These are phyloP conservation scores for Distichodus sexfasciatus DNA, from an alignment of 2,797 vertebrate species.

Conservation along the genomic window DNA sequence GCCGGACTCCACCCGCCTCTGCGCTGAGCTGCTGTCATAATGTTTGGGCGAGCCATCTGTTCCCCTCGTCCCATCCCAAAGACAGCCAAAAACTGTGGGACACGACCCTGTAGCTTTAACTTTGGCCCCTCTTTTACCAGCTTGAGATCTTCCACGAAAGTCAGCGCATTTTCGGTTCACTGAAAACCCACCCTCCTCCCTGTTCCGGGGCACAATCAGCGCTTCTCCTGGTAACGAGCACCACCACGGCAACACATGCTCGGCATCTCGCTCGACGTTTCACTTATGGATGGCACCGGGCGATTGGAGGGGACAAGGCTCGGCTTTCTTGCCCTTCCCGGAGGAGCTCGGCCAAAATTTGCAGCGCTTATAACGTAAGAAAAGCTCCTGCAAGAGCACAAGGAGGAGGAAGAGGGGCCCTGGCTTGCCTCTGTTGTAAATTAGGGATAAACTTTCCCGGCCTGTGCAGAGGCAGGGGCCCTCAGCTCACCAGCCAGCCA, in stretches of 20 bases:
- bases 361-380: conserved; percentile 59
- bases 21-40: conserved; percentile 58
- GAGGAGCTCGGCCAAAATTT: conserved; percentile 53
- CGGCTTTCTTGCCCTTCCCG: conserved; percentile 36
- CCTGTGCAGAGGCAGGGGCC: conserved; percentile 60
- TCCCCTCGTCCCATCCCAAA: conserved; percentile 38
- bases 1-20: conserved; percentile 67
- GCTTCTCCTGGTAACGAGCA: conserved; percentile 4
- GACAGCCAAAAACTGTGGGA: conserved; percentile 32
- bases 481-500: conserved; percentile 45
- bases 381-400: conserved; percentile 49
- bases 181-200: too few species aligned
- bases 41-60: conserved; percentile 58
- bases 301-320: conserved; percentile 55
- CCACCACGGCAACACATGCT: conserved; percentile 60
- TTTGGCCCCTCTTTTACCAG: too few species aligned
- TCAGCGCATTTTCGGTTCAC: too few species aligned
- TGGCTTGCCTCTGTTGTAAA: conserved; percentile 67
- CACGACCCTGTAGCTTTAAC: too few species aligned
- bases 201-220: neutral
- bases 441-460: conserved; percentile 73
- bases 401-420: too few species aligned
- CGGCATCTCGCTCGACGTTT: conserved; percentile 41
- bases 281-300: conserved; percentile 62
- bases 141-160: too few species aligned